These are phyloP conservation scores for Alcis repandata DNA, from an alignment of 2,888 invertebrate species.

Conservation along the genomic window DNA sequence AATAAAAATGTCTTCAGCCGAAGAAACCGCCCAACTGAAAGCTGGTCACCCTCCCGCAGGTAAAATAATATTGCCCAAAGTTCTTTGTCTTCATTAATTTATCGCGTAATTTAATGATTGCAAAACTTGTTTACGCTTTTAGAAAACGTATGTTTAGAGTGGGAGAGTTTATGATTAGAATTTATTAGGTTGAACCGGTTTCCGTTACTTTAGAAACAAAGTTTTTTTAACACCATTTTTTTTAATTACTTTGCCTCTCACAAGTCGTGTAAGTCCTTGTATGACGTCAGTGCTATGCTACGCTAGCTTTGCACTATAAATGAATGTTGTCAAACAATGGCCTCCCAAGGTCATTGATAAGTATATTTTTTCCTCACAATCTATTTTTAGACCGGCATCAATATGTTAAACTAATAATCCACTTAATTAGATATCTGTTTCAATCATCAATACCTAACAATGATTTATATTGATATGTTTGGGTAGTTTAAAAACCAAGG, in stretches of 20 bases:
- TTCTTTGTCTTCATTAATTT: slow-evolving; percentile 57
- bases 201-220: slow-evolving; percentile 12
- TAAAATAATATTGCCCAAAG: slow-evolving; percentile 70
- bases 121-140: slow-evolving; percentile 20
- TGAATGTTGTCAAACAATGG: slow-evolving; percentile 67
- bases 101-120: slow-evolving; percentile 20
- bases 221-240: neutral
- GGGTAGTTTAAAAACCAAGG: neutral
- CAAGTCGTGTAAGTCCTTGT: slow-evolving; percentile 30
- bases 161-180: neutral
- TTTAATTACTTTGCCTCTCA: neutral
- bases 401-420: slow-evolving; percentile 1
- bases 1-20: slow-evolving; percentile 75
- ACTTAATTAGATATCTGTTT: neutral
- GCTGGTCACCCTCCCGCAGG: slow-evolving; percentile 97
- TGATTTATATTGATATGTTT: neutral
- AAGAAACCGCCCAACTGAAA: slow-evolving; percentile 90
- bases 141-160: neutral
- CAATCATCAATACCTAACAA: neutral
- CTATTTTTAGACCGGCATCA: slow-evolving; percentile 19
- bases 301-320: slow-evolving; percentile 31
- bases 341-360: slow-evolving; percentile 60
- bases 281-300: slow-evolving; percentile 51
- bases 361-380: neutral
- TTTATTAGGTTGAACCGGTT: neutral